Percentiles rank a stretch among this genome's conserved stretches.
Evolutionary conservation across 2,113 vertebrate species (phyloP).

Genomic region (Oncorhynchus clarkii): DNA sequence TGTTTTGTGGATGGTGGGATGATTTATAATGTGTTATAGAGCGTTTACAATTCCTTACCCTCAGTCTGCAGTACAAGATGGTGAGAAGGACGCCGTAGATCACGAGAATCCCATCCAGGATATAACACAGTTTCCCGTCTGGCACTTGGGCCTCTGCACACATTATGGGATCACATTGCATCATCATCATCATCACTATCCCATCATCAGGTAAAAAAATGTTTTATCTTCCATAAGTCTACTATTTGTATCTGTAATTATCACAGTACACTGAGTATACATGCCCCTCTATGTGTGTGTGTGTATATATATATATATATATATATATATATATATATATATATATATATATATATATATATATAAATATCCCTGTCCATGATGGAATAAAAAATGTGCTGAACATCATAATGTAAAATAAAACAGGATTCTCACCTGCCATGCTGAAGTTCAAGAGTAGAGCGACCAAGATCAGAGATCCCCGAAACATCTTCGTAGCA

Average conservation of each 20-base stretch:
- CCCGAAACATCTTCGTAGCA: slow-evolving; percentile 13
- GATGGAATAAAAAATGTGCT: not conserved
- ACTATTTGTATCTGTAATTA: not conserved
- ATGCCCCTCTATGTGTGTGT: too few species aligned
- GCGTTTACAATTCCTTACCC: slow-evolving; percentile 64
- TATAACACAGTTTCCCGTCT: slow-evolving; percentile 72
- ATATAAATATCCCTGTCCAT: not conserved
- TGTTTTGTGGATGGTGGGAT: not conserved
- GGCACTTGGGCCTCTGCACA: slow-evolving; percentile 51
- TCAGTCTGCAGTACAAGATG: slow-evolving; percentile 81
- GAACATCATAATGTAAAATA: not conserved
- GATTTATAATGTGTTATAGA: not conserved
- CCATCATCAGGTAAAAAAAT: not conserved
- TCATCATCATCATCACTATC: not conserved
- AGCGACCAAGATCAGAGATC: not conserved
- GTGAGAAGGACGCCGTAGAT: slow-evolving; percentile 83
- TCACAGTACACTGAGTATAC: too few species aligned
- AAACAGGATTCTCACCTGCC: slow-evolving; percentile 19
- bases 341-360: too few species aligned
- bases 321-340: too few species aligned
- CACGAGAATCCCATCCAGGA: slow-evolving; percentile 84
- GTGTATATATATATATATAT: too few species aligned
- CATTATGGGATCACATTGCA: not conserved
- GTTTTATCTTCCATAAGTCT: not conserved
- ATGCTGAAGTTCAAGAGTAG: slow-evolving; percentile 22